Percentiles rank a stretch among this genome's conserved stretches.
phyloP scores from a whole-genome alignment of 2,797 vertebrate genomes.

The Sebastes elongatus region DNA sequence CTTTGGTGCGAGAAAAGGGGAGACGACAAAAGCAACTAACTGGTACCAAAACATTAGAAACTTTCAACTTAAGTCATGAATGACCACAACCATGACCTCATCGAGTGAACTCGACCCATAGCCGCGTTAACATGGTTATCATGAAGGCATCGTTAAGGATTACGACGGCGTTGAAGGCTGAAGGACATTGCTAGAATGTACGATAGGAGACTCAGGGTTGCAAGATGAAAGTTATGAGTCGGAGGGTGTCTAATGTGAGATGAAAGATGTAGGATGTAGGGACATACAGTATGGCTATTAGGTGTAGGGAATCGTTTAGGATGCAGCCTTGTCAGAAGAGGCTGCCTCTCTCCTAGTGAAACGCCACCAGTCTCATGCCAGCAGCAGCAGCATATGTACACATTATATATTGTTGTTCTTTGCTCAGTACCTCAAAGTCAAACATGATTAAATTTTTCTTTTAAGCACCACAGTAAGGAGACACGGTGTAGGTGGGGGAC shows the following conservation, averaged over 20 bases:
- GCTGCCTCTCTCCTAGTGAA: not conserved
- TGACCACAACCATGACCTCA: not conserved
- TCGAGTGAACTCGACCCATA: not conserved
- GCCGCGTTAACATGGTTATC: not conserved
- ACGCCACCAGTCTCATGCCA: not conserved
- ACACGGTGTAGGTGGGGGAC: slow-evolving; percentile 15
- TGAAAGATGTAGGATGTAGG: not conserved
- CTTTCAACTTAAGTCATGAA: not conserved
- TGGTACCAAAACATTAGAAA: not conserved
- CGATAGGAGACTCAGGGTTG: not conserved
- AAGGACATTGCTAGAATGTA: not conserved
- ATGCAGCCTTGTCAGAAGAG: not conserved
- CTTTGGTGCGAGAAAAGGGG: not conserved
- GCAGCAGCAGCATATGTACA: not conserved
- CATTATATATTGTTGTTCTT: slow-evolving; percentile 7
- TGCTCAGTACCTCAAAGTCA: slow-evolving; percentile 31
- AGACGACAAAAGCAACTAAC: not conserved
- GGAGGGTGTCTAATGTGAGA: not conserved
- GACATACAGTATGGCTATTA: not conserved
- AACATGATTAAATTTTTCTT: slow-evolving; percentile 22
- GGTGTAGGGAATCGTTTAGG: not conserved
- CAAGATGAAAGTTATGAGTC: not conserved
- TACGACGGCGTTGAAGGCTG: not conserved
- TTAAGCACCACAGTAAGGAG: slow-evolving; percentile 3
- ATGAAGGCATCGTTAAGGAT: not conserved